Base-by-base conservation (phyloP, 2,888 invertebrate species). In the Cheilosia vernalis region DNA sequence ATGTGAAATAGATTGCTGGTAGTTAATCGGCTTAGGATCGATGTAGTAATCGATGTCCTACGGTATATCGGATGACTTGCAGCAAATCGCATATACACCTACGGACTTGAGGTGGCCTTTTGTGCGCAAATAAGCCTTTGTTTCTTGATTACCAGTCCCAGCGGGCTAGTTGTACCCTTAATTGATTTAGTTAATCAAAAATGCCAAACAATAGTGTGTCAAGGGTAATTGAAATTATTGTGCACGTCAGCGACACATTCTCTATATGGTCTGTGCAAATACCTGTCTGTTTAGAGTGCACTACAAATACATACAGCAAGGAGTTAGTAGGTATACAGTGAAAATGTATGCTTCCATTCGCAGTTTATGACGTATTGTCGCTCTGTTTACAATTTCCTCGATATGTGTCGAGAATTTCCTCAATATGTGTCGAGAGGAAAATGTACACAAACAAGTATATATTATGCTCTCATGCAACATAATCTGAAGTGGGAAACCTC, bases 311-410 rank as follows among this genome's bases (percentile, higher is more conserved):
- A 47, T 10, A 3, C 21, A 51, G 19, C 3, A 7, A 21, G 4
- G 15, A 3, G 13, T 49, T 10, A 6, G 44, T n/a, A n/a, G n/a
- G n/a, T n/a, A n/a, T n/a, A 42, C 21, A 7, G 37, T 42, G 19
- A 19, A 58, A n/a, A 49, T 9, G 47, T 24, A 53, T 3, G 24
- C 21, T 66, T 1, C 47, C 10, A 13, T 13, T 17, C 17, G 10
- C 24, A n/a, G 21, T 27, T 66, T 13, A 40, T 51, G 19, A 37
- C 64, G 51, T 37, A 24, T 69, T 58, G 47, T 47, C 19, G 47
- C 44, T 44, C 15, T 37, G 47, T 55, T 53, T 24, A 53, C 42
- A 53, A 55, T 55, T 40, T 53, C n/a, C 55, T 63, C 19, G 17
- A 19, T 30, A 42, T 53, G 4, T 30, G 24, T 51, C 42, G 21